These are phyloP conservation scores for Umimayanthus kanabou DNA, from an alignment of 92 coral and sea anemone species.

Conservation along the genomic window DNA sequence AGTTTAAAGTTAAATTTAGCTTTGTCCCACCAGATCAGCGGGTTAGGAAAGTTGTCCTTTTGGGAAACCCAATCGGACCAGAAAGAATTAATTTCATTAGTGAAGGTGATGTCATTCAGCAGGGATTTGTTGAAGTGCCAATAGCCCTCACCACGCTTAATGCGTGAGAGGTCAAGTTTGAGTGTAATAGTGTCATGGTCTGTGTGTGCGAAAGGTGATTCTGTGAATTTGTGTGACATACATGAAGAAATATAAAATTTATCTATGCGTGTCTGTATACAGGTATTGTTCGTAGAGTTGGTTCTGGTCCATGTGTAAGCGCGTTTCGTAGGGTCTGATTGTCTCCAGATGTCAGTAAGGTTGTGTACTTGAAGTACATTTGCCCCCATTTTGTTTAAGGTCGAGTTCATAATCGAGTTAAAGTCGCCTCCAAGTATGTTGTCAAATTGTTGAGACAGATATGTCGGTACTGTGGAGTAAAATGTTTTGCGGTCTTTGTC, in stretches of 20 bases:
- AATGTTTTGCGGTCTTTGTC: constrained; percentile 24
- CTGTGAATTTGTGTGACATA: too few species aligned
- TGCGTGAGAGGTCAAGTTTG: not conserved
- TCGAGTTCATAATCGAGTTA: constrained; percentile 1
- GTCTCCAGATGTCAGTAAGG: constrained; percentile 38
- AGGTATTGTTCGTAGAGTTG: too few species aligned
- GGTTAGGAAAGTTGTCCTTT: too few species aligned
- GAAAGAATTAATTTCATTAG: not conserved
- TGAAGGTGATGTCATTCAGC: not conserved
- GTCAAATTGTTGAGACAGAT: not conserved
- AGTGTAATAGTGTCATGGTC: not conserved
- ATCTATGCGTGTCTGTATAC: too few species aligned
- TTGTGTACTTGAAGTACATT: not conserved
- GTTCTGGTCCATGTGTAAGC: constrained; percentile 33
- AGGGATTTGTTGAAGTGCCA: too few species aligned
- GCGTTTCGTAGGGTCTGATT: not conserved
- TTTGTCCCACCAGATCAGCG: too few species aligned
- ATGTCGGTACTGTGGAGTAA: not conserved
- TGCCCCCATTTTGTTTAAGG: constrained; percentile 22
- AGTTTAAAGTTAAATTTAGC: too few species aligned
- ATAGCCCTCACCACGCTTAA: not conserved
- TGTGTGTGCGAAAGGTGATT: not conserved
- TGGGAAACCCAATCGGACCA: not conserved
- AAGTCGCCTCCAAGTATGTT: constrained; percentile 43
- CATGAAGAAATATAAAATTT: too few species aligned